phyloP scores from a whole-genome alignment of 1,140 invertebrate species.

The Coelopa frigida region DNA sequence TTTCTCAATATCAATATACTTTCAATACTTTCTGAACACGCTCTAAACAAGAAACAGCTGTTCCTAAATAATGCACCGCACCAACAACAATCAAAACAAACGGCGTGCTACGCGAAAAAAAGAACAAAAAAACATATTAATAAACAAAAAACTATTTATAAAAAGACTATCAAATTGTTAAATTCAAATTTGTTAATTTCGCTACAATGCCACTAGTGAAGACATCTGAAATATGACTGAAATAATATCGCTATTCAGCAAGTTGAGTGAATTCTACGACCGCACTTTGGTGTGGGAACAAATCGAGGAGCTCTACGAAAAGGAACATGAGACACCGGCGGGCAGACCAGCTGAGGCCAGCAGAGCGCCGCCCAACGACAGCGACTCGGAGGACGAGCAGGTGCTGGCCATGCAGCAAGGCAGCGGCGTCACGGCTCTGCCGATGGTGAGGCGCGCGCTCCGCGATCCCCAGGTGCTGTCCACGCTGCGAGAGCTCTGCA shows the following conservation, averaged over 20 bases:
- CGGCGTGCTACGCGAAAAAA: no score
- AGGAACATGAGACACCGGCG: conserved; percentile 5
- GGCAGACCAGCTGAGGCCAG: not conserved
- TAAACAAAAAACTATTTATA: no score
- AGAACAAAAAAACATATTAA: no score
- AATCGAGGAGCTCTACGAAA: conserved; percentile 11
- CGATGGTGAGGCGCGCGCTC: conserved; percentile 8
- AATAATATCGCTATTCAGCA: conserved; percentile 10
- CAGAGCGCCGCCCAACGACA: not conserved
- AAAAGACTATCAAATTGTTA: no score
- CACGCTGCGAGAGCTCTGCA: conserved; percentile 25
- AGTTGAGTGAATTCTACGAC: conserved; percentile 15
- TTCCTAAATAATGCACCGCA: no score
- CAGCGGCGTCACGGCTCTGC: not conserved
- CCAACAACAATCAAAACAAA: no score
- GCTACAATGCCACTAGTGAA: no score
- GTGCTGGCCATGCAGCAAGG: no score
- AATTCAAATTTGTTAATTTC: no score
- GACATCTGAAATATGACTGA: conserved; percentile 17
- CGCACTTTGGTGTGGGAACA: conserved; percentile 13
- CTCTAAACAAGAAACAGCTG: no score
- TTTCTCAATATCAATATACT: no score
- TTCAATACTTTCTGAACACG: no score
- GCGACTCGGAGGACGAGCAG: not conserved
- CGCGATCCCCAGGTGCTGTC: conserved; percentile 26